Percentiles rank a stretch among this genome's conserved stretches.
Evolutionary conservation across 2,888 invertebrate species (phyloP).

Genomic region (Mesorhabditis spiculigera): DNA sequence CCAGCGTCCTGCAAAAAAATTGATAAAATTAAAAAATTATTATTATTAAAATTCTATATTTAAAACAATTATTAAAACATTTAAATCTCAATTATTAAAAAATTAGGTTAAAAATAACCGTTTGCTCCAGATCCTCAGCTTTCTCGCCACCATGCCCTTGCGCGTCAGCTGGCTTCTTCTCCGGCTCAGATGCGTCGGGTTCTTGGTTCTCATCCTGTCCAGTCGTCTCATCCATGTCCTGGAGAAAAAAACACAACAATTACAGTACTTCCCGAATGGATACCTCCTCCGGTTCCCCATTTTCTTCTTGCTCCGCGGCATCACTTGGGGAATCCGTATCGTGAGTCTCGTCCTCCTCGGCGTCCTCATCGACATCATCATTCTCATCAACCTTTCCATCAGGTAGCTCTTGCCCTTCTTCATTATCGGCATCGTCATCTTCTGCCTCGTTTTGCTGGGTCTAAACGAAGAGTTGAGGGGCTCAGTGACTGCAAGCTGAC

Average conservation of each 20-base stretch:
- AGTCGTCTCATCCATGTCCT: conserved; percentile 24
- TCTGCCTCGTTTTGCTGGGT: conserved; percentile 61
- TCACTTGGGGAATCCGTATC: conserved; percentile 6
- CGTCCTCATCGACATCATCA: conserved; percentile 18
- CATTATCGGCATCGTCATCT: conserved; percentile 66
- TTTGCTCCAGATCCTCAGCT: conserved; percentile 11
- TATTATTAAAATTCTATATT: too few relatives aligned
- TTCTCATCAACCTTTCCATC: conserved; percentile 38
- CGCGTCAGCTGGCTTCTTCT: conserved; percentile 18
- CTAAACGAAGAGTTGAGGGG: neutral
- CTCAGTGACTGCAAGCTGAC: conserved; percentile 3
- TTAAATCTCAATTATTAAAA: too few relatives aligned
- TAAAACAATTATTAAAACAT: too few relatives aligned
- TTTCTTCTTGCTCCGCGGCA: conserved; percentile 16
- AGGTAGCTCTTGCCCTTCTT: conserved; percentile 59
- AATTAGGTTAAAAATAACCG: neutral
- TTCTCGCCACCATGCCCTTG: neutral
- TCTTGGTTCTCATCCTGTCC: conserved; percentile 26
- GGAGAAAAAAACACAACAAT: conserved; percentile 14
- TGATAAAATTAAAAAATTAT: too few relatives aligned
- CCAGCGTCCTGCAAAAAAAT: neutral
- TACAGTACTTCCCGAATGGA: neutral
- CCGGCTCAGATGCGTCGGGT: conserved; percentile 24
- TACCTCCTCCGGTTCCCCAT: conserved; percentile 41
- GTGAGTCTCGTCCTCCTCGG: conserved; percentile 15